Conservation (phyloP, 2,797 vertebrate genomes). For the Poeciliopsis gracilis region DNA sequence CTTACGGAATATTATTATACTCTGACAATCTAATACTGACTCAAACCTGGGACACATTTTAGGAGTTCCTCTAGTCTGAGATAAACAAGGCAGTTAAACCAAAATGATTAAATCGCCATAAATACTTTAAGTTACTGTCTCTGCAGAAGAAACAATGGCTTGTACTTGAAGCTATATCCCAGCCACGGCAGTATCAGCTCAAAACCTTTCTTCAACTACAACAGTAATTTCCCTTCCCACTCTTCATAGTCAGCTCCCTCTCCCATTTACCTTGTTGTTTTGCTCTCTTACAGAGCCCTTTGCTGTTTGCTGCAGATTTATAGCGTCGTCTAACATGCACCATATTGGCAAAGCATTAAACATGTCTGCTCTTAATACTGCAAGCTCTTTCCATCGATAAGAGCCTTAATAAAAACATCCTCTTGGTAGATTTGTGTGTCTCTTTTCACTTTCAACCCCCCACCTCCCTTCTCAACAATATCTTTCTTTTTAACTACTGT, state of each 20-base stretch:
- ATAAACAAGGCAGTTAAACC: slow-evolving; percentile 18
- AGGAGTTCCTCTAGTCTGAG: slow-evolving; percentile 25
- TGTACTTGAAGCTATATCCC: slow-evolving; percentile 47
- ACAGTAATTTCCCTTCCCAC: slow-evolving; percentile 50
- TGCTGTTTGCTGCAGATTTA: slow-evolving; percentile 80
- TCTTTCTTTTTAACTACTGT: slow-evolving; percentile 48
- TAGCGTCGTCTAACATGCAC: slow-evolving; percentile 75
- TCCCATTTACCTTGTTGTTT: slow-evolving; percentile 66
- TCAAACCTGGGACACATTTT: slow-evolving; percentile 1
- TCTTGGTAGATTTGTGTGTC: slow-evolving; percentile 76
- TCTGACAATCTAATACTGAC: neutral
- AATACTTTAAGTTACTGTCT: slow-evolving; percentile 37
- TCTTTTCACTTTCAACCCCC: slow-evolving; percentile 66
- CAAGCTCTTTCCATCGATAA: slow-evolving; percentile 82
- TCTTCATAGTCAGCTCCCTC: slow-evolving; percentile 63
- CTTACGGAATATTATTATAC: neutral
- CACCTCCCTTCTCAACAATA: slow-evolving; percentile 36
- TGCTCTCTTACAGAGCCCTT: slow-evolving; percentile 58
- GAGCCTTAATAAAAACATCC: slow-evolving; percentile 87
- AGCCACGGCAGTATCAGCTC: slow-evolving; percentile 51
- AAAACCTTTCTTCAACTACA: slow-evolving; percentile 55
- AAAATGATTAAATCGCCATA: slow-evolving; percentile 43
- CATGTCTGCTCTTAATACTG: slow-evolving; percentile 84
- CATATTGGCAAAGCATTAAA: slow-evolving; percentile 87
- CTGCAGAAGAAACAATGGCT: slow-evolving; percentile 38